Evolutionary conservation across 2,888 invertebrate genomes (phyloP).

Genomic region (Tenodera sinensis): DNA sequence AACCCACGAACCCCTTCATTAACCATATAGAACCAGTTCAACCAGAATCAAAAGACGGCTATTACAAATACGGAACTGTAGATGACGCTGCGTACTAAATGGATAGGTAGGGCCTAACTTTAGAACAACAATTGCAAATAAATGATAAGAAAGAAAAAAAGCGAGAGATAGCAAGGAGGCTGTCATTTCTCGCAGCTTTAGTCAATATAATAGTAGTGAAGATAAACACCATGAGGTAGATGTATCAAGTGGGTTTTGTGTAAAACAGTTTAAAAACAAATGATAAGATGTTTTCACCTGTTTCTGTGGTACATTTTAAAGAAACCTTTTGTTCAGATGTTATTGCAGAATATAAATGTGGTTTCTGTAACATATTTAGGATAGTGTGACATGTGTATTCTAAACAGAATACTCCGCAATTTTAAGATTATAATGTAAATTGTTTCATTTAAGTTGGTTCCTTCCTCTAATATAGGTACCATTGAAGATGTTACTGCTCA

Average conservation of each 20-base stretch:
- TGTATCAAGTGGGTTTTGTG: not conserved
- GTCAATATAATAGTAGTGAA: conserved; percentile 12
- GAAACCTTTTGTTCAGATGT: not conserved
- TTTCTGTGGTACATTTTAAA: not conserved
- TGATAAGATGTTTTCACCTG: not conserved
- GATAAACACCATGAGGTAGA: not conserved
- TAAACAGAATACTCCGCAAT: not conserved
- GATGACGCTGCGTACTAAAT: conserved; percentile 41
- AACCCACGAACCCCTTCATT: conserved; percentile 42
- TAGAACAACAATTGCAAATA: not conserved
- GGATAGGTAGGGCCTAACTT: not conserved
- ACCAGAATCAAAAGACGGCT: conserved; percentile 58
- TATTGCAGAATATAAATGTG: not conserved
- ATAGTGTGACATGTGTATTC: not conserved
- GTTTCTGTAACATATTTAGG: not conserved
- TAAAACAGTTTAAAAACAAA: not conserved
- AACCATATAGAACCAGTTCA: conserved; percentile 49
- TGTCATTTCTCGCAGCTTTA: not conserved
- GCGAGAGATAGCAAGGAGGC: not conserved
- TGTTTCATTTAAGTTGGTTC: not conserved
- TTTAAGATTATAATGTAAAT: not conserved
- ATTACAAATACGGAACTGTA: conserved; percentile 51
- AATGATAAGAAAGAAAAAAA: not conserved
- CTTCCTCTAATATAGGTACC: not conserved
- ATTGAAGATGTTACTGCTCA: not conserved